Evolutionary conservation across 2,113 vertebrate species (phyloP).

Genomic region (human (Homo sapiens)): GRCh38 chr5:52077001-52077500

Average conservation of each 20-base stretch:
- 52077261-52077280: neutral
- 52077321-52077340: neutral
- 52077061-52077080: accelerated
- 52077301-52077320: neutral
- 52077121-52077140: neutral
- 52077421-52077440: neutral
- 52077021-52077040: neutral
- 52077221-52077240: neutral
- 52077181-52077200: neutral
- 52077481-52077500: neutral
- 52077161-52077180: neutral
- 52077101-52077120: neutral
- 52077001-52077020: neutral
- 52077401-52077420: neutral
- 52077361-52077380: neutral
- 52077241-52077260: neutral
- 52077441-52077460: neutral
- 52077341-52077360: neutral
- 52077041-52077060: accelerated
- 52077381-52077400: neutral
- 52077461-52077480: neutral
- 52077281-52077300: neutral
- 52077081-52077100: accelerated
- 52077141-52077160: neutral
- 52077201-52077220: neutral